Conservation (phyloP, 2,113 vertebrate species). For the Isichthys henryi region DNA sequence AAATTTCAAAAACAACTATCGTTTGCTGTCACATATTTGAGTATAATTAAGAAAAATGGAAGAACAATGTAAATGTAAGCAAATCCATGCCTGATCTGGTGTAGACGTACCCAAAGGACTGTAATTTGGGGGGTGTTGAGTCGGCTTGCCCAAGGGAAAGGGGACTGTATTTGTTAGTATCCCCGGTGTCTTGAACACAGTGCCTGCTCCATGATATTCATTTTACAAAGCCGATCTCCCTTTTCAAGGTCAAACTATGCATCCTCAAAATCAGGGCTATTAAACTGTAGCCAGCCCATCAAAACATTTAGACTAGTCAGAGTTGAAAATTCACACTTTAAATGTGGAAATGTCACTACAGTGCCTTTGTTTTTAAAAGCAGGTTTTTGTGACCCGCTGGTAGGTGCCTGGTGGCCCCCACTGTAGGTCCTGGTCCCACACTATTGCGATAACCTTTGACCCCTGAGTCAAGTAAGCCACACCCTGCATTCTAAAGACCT, state of each 20-base stretch:
- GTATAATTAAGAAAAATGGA: neutral
- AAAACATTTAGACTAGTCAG: neutral
- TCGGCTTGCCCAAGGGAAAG: neutral
- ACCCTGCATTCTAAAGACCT: neutral
- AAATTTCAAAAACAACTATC: neutral
- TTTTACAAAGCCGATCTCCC: neutral
- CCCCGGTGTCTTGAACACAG: neutral
- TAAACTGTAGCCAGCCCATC: neutral
- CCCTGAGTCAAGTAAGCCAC: conserved; percentile 1
- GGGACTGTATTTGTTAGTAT: neutral
- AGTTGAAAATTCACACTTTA: neutral
- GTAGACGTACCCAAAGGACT: neutral
- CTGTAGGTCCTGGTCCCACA: neutral
- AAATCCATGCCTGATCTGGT: neutral
- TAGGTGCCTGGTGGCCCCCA: neutral
- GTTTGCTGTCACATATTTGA: neutral
- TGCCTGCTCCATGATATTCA: neutral
- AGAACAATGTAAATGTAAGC: neutral
- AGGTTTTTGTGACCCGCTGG: neutral
- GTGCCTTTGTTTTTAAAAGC: neutral
- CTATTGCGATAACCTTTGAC: neutral
- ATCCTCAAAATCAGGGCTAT: neutral
- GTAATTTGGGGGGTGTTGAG: neutral
- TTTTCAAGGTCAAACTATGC: neutral
- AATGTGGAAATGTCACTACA: neutral